Percentiles rank a stretch among this genome's conserved stretches.
phyloP scores from a whole-genome alignment of 2,797 vertebrate genomes.

The Pantherophis alleghaniensis region DNA sequence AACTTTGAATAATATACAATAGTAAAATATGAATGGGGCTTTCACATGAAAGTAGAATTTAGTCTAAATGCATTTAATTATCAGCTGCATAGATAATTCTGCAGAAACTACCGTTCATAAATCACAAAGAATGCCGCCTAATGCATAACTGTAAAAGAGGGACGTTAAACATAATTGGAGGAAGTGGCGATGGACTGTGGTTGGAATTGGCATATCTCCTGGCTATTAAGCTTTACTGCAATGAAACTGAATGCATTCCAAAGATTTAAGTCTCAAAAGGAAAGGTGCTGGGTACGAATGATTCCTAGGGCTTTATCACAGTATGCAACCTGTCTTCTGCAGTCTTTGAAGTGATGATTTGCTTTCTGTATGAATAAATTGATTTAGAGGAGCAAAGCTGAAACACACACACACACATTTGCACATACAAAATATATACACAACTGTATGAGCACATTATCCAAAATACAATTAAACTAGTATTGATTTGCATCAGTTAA shows the following conservation, averaged over 20 bases:
- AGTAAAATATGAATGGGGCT: neutral
- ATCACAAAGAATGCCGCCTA: neutral
- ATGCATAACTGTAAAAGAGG: neutral
- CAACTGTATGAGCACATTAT: neutral
- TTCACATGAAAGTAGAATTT: neutral
- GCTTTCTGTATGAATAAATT: neutral
- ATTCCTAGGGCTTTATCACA: neutral
- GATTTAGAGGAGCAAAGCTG: neutral
- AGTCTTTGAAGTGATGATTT: neutral
- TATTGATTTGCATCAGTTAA: conserved; percentile 12
- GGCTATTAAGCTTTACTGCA: neutral
- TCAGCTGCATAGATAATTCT: neutral
- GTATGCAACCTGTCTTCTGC: neutral
- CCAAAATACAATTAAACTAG: neutral
- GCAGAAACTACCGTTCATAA: neutral
- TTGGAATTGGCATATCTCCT: neutral
- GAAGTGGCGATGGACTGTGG: neutral
- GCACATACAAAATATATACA: neutral
- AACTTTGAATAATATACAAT: neutral
- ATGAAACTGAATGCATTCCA: neutral
- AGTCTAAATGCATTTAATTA: neutral
- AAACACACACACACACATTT: neutral
- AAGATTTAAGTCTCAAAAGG: neutral
- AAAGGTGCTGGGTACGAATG: neutral
- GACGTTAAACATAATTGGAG: neutral